phyloP scores from a whole-genome alignment of 2,113 vertebrate species.

The Embiotoca jacksoni region DNA sequence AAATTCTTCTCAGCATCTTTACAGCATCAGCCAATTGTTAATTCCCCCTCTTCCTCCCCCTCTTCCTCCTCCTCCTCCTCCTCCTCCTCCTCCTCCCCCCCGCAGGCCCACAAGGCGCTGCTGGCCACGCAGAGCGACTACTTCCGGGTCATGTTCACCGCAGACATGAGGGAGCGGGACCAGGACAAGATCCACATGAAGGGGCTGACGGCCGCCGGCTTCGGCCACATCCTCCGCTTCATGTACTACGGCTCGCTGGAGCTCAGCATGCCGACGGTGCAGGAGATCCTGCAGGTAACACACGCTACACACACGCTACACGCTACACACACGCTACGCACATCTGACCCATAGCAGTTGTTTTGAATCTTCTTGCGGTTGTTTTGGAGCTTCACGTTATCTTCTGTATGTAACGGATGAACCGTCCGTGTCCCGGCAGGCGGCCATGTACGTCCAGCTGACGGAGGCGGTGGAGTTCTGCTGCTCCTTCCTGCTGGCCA shows the following conservation, averaged over 20 bases:
- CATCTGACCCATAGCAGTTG: too few relatives aligned
- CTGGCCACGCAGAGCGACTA: conserved; percentile 99
- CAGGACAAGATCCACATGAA: conserved; percentile 99
- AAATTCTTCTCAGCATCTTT: too few relatives aligned
- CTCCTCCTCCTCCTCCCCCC: too few relatives aligned
- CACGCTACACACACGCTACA: too few relatives aligned
- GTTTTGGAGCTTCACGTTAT: neutral
- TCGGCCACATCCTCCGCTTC: conserved; percentile 97
- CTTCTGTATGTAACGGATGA: neutral
- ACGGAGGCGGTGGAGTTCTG: conserved; percentile 99
- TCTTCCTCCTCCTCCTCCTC: too few relatives aligned
- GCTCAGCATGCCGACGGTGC: conserved; percentile 98
- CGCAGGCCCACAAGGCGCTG: conserved; percentile 96
- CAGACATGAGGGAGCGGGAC: conserved; percentile 98
- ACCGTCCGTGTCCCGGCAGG: conserved; percentile 61
- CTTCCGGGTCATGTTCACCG: conserved; percentile 99
- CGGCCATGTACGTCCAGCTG: conserved; percentile 99
- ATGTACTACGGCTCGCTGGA: conserved; percentile 99
- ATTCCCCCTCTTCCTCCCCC: too few relatives aligned
- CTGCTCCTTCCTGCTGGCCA: conserved; percentile 98
- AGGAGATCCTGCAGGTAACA: conserved; percentile 93
- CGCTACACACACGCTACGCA: too few relatives aligned
- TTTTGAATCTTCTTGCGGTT: too few relatives aligned
- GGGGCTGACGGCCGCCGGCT: conserved; percentile 97
- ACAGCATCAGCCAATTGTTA: too few relatives aligned